A percentile compares a stretch with the other conserved stretches of the same genome.
Evolutionary conservation across 2,113 vertebrate genomes (phyloP).

Genomic region (Psittacara wagleri): DNA sequence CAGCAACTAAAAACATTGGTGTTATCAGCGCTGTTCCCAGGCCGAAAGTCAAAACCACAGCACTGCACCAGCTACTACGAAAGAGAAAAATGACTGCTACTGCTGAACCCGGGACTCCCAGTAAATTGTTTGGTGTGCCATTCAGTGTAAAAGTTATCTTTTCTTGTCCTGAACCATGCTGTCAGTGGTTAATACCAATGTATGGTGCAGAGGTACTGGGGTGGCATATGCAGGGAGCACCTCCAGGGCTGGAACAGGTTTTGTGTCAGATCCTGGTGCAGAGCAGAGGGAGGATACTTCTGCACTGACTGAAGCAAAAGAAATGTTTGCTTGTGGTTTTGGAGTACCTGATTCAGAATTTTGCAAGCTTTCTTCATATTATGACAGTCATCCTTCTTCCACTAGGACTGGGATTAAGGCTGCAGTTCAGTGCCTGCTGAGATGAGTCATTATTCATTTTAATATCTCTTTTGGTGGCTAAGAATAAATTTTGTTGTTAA

Average conservation of each 20-base stretch:
- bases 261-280: neutral
- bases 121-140: neutral
- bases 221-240: accelerated
- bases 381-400: neutral
- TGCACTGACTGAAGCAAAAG: neutral
- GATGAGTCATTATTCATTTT: neutral
- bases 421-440: neutral
- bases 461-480: neutral
- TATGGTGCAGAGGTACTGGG: neutral
- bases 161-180: neutral
- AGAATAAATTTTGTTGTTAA: neutral
- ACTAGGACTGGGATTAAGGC: neutral
- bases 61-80: no score
- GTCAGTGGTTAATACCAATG: neutral
- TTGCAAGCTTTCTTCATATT: neutral
- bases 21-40: no score
- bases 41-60: no score
- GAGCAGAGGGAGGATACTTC: neutral
- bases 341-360: neutral
- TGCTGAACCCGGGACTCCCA: no score
- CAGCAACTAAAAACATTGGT: no score
- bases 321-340: neutral
- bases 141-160: neutral
- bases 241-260: neutral
- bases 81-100: no score